These are phyloP conservation scores for Hystrix brachyura DNA, from an alignment of 2,113 vertebrate genomes.

Conservation along the genomic window DNA sequence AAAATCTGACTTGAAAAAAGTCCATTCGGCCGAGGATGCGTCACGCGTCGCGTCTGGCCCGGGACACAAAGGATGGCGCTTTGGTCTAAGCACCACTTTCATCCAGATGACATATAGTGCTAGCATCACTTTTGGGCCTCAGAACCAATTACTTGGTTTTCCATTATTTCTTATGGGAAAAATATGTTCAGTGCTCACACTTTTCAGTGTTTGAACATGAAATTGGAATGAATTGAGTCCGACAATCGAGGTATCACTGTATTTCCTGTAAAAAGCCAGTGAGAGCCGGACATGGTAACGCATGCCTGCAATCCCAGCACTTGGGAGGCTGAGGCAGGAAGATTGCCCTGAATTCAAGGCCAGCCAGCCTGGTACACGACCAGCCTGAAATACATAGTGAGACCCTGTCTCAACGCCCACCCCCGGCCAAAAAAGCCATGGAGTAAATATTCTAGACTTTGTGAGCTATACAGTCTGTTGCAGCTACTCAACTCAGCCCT, in stretches of 20 bases:
- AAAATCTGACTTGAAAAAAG: background rate
- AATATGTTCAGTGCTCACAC: background rate
- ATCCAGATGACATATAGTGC: background rate
- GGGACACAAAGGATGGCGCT: background rate
- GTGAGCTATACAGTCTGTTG: background rate
- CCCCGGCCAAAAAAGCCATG: background rate
- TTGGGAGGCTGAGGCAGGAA: too few relatives aligned
- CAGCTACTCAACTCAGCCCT: background rate
- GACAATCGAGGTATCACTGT: background rate
- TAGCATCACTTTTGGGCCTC: background rate
- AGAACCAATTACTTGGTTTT: background rate
- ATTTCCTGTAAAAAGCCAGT: background rate
- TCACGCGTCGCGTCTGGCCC: background rate
- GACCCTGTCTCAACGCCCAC: too few relatives aligned
- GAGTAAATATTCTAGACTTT: background rate
- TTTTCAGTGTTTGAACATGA: background rate
- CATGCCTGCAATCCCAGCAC: too few relatives aligned
- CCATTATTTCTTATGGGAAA: background rate
- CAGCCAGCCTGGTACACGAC: too few relatives aligned
- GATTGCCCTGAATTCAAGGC: too few relatives aligned
- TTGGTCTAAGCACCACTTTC: background rate
- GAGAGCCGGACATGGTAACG: too few relatives aligned
- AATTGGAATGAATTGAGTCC: background rate
- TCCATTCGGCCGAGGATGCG: background rate
- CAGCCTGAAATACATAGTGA: too few relatives aligned